Percentiles rank a stretch among this genome's conserved stretches.
Conservation (phyloP, 2,797 vertebrate species). For the Enteromius anoplus region DNA sequence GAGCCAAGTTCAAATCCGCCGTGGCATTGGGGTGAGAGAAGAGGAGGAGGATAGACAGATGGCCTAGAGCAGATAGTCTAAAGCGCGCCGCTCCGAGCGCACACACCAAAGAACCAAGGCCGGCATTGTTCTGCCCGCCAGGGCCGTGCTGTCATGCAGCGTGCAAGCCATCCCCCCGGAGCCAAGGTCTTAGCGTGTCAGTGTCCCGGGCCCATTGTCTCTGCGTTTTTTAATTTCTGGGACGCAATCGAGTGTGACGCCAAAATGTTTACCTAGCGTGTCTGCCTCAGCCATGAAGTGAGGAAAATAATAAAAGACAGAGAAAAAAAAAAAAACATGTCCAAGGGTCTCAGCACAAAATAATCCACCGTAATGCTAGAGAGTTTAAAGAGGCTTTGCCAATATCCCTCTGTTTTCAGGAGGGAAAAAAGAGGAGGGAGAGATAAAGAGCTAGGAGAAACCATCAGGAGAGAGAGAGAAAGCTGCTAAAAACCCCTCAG, state of each 20-base stretch:
- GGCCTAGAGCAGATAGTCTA: constrained; percentile 95
- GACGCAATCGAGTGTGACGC: constrained; percentile 84
- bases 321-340: constrained; percentile 66
- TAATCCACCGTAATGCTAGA: constrained; percentile 82
- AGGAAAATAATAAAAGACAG: constrained; percentile 71
- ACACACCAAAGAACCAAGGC: constrained; percentile 78
- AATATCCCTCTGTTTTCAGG: constrained; percentile 75
- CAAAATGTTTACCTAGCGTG: constrained; percentile 82
- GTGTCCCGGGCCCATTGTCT: constrained; percentile 75
- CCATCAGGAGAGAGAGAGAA: constrained; percentile 72
- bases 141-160: constrained; percentile 87
- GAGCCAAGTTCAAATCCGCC: constrained; percentile 84
- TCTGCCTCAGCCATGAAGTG: constrained; percentile 77
- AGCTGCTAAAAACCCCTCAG: constrained; percentile 75
- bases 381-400: constrained; percentile 83
- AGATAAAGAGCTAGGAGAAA: constrained; percentile 65
- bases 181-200: constrained; percentile 76
- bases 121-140: constrained; percentile 88
- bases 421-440: constrained; percentile 48
- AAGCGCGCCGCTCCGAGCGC: constrained; percentile 71
- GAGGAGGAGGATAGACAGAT: constrained; percentile 85
- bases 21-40: constrained; percentile 66
- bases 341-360: constrained; percentile 78
- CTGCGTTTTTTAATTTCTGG: constrained; percentile 81
- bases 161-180: constrained; percentile 89